Percentiles rank a stretch among this genome's conserved stretches.
Conservation (phyloP, 2,797 vertebrate species). For the Sebastes dallii region DNA sequence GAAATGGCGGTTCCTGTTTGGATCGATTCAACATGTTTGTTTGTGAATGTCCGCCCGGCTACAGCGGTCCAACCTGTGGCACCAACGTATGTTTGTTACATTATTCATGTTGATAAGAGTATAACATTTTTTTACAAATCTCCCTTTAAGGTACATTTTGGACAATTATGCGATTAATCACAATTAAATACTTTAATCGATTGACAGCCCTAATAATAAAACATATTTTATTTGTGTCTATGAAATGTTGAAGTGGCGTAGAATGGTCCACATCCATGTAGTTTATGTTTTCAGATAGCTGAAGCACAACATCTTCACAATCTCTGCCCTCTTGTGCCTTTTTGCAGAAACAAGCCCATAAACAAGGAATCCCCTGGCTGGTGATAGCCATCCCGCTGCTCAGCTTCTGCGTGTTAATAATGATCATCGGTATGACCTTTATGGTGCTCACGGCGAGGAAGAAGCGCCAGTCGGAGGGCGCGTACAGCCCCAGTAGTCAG, state of each 20-base stretch:
- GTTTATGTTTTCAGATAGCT: not conserved
- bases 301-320: not conserved
- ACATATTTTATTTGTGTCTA: not conserved
- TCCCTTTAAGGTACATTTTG: too few relatives aligned
- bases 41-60: slow-evolving; percentile 88
- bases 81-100: slow-evolving; percentile 81
- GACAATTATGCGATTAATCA: too few relatives aligned
- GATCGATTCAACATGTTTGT: slow-evolving; percentile 85
- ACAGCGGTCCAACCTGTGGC: slow-evolving; percentile 88
- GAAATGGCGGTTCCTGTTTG: slow-evolving; percentile 90
- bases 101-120: not conserved
- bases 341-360: slow-evolving; percentile 87
- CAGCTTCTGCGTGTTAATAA: slow-evolving; percentile 87
- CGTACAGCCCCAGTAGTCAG: slow-evolving; percentile 94
- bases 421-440: slow-evolving; percentile 86
- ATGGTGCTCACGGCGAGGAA: slow-evolving; percentile 91
- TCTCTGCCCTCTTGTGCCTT: not conserved
- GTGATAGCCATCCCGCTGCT: slow-evolving; percentile 89
- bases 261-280: not conserved
- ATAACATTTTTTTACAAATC: too few relatives aligned
- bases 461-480: slow-evolving; percentile 94
- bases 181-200: too few relatives aligned
- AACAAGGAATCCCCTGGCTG: slow-evolving; percentile 85
- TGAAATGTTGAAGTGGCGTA: not conserved
- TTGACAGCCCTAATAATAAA: too few relatives aligned